Percentiles rank a stretch among this genome's conserved stretches.
phyloP scores from a whole-genome alignment of 1,140 invertebrate genomes.

The Ephestia elutella region DNA sequence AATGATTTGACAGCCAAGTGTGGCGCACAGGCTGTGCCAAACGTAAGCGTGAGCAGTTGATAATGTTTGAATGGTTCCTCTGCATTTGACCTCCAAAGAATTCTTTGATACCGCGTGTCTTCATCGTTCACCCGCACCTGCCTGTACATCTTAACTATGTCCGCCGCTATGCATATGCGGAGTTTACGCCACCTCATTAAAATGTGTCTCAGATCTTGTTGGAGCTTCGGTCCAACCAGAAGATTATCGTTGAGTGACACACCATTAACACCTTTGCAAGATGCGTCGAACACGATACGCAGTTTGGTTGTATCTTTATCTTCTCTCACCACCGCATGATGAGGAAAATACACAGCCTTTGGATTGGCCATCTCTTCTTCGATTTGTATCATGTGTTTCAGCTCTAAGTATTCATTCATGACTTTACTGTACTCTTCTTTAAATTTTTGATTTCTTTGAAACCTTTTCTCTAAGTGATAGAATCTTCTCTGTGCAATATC shows the following conservation, averaged over 20 bases:
- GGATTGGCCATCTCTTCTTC: conserved; percentile 14
- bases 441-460: conserved; percentile 20
- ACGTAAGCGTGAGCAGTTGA: conserved; percentile 32
- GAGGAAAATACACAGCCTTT: conserved; percentile 25
- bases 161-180: conserved; percentile 36
- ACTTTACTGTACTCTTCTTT: conserved; percentile 23
- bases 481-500: too few species aligned
- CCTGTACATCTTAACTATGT: conserved; percentile 58
- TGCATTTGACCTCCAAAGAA: conserved; percentile 33
- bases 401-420: conserved; percentile 21
- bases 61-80: conserved; percentile 22
- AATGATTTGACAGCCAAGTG: conserved; percentile 29
- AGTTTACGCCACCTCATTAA: conserved; percentile 46
- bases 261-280: conserved; percentile 18
- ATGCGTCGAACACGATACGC: conserved; percentile 29
- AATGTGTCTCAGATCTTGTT: conserved; percentile 41
- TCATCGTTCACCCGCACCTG: conserved; percentile 26
- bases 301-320: conserved; percentile 29
- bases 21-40: conserved; percentile 32
- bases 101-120: conserved; percentile 35
- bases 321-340: conserved; percentile 27
- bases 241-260: conserved; percentile 19
- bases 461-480: too few species aligned
- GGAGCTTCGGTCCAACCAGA: conserved; percentile 15
- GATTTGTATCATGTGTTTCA: conserved; percentile 24